phyloP scores from a whole-genome alignment of 2,113 vertebrate genomes.

The Sigmodon hispidus region DNA sequence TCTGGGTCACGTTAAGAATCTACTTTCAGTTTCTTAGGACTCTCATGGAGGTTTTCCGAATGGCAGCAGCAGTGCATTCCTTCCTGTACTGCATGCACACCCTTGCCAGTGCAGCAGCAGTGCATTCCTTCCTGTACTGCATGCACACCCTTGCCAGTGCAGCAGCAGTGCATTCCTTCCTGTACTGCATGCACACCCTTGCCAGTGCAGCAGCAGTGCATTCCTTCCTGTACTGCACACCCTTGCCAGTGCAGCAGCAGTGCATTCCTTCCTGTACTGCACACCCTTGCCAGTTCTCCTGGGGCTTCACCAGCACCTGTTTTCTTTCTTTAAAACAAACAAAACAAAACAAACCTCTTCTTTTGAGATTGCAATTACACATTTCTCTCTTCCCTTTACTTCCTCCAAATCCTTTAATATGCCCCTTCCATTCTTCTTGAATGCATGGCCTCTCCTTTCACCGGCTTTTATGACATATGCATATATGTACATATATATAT shows the following conservation, averaged over 20 bases:
- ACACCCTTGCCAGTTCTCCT: not conserved
- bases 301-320: not conserved
- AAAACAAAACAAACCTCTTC: not conserved
- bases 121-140: not conserved
- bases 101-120: not conserved
- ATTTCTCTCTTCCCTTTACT: not conserved
- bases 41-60: not conserved
- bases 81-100: not conserved
- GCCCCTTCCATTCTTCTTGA: not conserved
- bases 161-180: not conserved
- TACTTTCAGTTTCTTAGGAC: not conserved
- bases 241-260: not conserved
- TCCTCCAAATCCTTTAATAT: not conserved
- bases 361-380: not conserved
- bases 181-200: not conserved
- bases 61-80: not conserved
- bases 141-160: not conserved
- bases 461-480: not conserved
- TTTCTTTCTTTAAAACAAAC: not conserved
- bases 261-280: not conserved
- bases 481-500: not conserved
- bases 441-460: not conserved
- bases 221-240: not conserved
- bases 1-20: not conserved
- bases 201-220: not conserved